Percentiles rank a stretch among this genome's conserved stretches.
phyloP scores from a whole-genome alignment of 2,797 vertebrate species.

The Simalia tracyae region DNA sequence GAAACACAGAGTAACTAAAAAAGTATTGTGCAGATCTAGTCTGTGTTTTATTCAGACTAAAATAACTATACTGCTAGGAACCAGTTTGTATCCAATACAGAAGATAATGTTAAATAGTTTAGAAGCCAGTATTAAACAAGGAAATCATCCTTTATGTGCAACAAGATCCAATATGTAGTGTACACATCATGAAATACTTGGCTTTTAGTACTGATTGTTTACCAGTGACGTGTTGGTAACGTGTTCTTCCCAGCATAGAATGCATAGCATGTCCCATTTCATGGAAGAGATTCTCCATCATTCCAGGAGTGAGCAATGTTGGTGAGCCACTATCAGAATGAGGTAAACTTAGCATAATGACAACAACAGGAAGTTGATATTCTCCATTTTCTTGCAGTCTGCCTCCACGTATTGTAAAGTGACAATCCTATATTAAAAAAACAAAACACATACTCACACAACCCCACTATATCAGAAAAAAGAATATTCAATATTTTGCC shows the following conservation, averaged over 20 bases:
- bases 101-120: neutral
- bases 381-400: conserved; percentile 80
- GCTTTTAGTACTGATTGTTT: conserved; percentile 29
- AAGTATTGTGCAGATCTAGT: neutral
- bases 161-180: neutral
- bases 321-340: conserved; percentile 78
- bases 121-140: neutral
- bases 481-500: neutral
- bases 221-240: conserved; percentile 97
- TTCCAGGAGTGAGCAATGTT: conserved; percentile 87
- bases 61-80: neutral
- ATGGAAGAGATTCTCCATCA: conserved; percentile 99
- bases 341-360: conserved; percentile 93
- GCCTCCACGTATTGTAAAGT: conserved; percentile 96
- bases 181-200: neutral
- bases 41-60: neutral
- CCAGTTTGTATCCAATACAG: neutral
- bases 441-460: neutral
- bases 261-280: conserved; percentile 99
- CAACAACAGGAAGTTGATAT: conserved; percentile 94
- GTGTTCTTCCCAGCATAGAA: conserved; percentile 96
- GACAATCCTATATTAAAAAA: conserved; percentile 84
- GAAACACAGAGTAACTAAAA: neutral
- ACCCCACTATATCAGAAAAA: neutral
- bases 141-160: neutral